Evolutionary conservation across 2,888 invertebrate genomes (phyloP).

Genomic region (Parnassius orleans): DNA sequence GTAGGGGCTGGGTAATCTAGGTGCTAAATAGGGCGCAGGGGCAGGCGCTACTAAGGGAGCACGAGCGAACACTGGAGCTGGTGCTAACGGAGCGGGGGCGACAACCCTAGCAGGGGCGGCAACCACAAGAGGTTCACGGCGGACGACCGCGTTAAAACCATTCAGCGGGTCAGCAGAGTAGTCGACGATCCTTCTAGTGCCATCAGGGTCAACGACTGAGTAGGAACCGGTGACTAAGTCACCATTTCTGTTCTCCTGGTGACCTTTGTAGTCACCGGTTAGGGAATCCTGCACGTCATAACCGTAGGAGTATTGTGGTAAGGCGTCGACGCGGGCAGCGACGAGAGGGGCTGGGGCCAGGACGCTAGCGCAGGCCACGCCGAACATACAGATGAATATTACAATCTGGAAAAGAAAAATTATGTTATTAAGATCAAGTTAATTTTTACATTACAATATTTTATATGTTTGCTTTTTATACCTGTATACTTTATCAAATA

Average conservation of each 20-base stretch:
- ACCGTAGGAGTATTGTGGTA: conserved; percentile 80
- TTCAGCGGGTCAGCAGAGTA: conserved; percentile 79
- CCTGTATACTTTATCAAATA: no score
- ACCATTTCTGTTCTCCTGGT: conserved; percentile 78
- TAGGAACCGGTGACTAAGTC: conserved; percentile 81
- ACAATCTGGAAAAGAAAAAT: conserved; percentile 62
- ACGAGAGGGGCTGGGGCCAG: conserved; percentile 56
- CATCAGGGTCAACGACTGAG: conserved; percentile 78
- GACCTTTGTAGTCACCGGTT: conserved; percentile 81
- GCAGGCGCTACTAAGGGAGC: conserved; percentile 39
- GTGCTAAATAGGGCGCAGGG: conserved; percentile 42
- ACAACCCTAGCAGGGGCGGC: conserved; percentile 48
- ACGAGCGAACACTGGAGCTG: conserved; percentile 43
- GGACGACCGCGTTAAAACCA: conserved; percentile 81
- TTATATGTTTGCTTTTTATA: no score
- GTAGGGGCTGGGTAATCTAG: conserved; percentile 62
- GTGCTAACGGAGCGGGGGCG: conserved; percentile 43
- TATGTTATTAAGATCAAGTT: not conserved
- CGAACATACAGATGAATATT: conserved; percentile 70
- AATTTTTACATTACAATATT: no score
- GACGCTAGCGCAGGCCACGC: conserved; percentile 61
- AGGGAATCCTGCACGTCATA: conserved; percentile 81
- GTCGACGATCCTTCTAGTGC: conserved; percentile 79
- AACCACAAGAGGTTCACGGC: conserved; percentile 70
- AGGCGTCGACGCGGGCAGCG: conserved; percentile 60